These are phyloP conservation scores for Piprites chloris DNA, from an alignment of 2,113 vertebrate genomes.

Conservation along the genomic window DNA sequence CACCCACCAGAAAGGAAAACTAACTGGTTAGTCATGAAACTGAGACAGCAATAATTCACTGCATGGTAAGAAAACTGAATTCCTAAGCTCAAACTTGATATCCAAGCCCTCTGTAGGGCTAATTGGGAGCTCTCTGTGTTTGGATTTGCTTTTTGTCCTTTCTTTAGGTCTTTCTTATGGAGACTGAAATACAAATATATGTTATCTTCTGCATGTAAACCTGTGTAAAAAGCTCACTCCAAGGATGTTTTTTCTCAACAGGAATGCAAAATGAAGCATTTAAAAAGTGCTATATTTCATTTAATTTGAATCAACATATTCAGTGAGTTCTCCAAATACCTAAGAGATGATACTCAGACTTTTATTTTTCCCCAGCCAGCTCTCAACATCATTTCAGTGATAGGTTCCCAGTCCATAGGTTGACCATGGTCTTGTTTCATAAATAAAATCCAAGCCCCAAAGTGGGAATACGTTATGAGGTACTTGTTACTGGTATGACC, in stretches of 20 bases:
- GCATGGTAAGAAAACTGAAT: background rate
- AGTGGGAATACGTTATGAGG: background rate
- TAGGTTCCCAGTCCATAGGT: background rate
- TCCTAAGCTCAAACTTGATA: background rate
- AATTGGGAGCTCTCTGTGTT: background rate
- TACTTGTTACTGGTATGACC: background rate
- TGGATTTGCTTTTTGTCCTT: rapidly evolving
- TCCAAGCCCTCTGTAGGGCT: background rate
- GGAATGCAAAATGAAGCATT: background rate
- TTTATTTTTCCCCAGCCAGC: background rate
- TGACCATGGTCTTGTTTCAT: background rate
- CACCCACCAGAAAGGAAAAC: background rate
- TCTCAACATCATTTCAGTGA: background rate
- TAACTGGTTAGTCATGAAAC: background rate
- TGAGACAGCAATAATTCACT: background rate
- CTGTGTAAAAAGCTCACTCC: background rate
- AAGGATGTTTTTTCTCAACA: background rate
- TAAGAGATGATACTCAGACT: background rate
- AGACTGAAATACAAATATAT: slow-evolving; percentile 10
- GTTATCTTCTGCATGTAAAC: background rate
- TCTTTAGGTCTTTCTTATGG: background rate
- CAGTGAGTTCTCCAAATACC: background rate
- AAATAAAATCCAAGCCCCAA: background rate
- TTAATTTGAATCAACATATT: background rate
- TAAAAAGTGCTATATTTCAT: background rate